These are phyloP conservation scores for Rhodophaea formosa DNA, from an alignment of 2,888 invertebrate species.

Conservation along the genomic window DNA sequence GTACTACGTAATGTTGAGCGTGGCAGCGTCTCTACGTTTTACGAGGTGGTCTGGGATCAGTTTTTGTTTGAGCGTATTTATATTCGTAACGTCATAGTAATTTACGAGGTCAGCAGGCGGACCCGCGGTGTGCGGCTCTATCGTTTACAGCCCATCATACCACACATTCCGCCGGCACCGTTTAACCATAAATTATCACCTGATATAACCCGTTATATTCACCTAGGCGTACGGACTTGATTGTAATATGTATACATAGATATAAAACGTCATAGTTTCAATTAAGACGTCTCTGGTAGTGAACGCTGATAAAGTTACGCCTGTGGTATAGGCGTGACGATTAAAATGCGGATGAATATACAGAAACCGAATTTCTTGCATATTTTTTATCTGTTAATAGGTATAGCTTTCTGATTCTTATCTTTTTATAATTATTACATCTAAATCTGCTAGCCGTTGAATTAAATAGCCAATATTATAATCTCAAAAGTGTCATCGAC, in stretches of 20 bases:
- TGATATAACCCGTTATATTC: conserved; percentile 34
- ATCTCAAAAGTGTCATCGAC: background rate
- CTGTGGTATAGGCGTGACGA: conserved; percentile 2
- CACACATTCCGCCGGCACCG: conserved; percentile 41
- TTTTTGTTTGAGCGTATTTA: background rate
- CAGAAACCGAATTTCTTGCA: background rate
- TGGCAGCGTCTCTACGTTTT: background rate
- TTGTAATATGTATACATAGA: conserved; percentile 7
- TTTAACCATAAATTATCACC: conserved; percentile 58
- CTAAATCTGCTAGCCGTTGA: background rate
- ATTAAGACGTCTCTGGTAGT: background rate
- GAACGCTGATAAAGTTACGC: conserved; percentile 7
- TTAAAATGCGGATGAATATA: background rate
- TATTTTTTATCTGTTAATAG: background rate
- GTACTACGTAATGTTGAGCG: too few relatives aligned
- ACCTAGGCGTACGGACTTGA: conserved; percentile 5
- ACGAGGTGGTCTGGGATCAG: background rate
- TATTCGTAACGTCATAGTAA: conserved; percentile 26
- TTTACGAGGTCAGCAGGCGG: conserved; percentile 46
- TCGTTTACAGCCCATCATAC: conserved; percentile 51
- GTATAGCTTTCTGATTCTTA: background rate
- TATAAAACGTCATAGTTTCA: conserved; percentile 4
- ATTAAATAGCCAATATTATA: conserved; percentile 8
- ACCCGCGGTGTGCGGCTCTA: conserved; percentile 40
- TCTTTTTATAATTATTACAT: conserved; percentile 8